Evolutionary conservation across 2,797 vertebrate species (phyloP).

Genomic region (Limnodromus scolopaceus): DNA sequence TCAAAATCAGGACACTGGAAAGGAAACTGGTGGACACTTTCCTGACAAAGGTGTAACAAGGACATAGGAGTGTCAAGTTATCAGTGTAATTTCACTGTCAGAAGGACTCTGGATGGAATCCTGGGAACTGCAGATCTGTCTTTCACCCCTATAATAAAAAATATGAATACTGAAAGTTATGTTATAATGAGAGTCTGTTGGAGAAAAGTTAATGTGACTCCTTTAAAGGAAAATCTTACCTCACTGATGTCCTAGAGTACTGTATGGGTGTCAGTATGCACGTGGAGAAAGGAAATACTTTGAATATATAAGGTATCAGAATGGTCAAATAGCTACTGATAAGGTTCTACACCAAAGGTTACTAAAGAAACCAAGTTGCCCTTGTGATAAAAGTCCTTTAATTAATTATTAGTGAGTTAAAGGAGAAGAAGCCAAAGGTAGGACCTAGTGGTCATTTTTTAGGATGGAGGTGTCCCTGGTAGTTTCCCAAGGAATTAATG

Average conservation of each 20-base stretch:
- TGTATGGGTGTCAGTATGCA: neutral
- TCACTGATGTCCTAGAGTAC: neutral
- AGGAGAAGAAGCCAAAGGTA: neutral
- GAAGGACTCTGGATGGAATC: neutral
- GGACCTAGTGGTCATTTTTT: neutral
- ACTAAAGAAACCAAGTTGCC: neutral
- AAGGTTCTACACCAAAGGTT: neutral
- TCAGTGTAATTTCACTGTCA: neutral
- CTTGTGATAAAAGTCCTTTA: neutral
- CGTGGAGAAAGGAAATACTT: neutral
- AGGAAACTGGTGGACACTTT: neutral
- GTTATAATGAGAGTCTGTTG: neutral
- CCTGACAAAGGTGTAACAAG: neutral
- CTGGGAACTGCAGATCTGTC: neutral
- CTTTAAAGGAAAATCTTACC: neutral
- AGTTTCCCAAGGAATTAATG: neutral
- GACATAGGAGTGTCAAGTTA: neutral
- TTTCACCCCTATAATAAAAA: neutral
- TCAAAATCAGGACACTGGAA: neutral
- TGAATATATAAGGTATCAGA: neutral
- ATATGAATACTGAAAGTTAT: neutral
- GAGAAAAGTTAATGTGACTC: neutral
- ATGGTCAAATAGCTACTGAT: slow-evolving; percentile 29
- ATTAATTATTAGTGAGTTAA: slow-evolving; percentile 26
- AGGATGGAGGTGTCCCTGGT: neutral